Base-by-base conservation (phyloP, 2,888 invertebrate genomes). In the Poecilus cupreus region DNA sequence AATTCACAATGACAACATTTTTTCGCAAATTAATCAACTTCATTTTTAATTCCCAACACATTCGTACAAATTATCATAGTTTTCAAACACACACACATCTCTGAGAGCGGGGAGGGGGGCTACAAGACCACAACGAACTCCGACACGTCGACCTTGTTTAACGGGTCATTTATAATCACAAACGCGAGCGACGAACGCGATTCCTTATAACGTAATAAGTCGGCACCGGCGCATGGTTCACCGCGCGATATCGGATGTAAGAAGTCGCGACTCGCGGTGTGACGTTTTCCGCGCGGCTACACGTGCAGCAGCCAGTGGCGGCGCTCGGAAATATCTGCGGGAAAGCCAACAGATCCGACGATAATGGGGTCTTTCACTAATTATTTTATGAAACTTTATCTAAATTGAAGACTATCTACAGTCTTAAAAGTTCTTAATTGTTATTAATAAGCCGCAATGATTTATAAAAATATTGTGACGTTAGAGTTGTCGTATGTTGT, bases 91-190 rank as follows among this genome's bases (percentile, higher is more conserved):
- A 54, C 54, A 49, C 37, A 39, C 39, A 39, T 68, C 11, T 22
- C 4, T 20, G n/a, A 16, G 24, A 13, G 26, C 2, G 39, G 37
- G 26, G 4, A n/a, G 64, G 46, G 46, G 43, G 43, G 13, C n/a
- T 24, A 22, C 13, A n/a, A n/a, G n/a, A 22, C 43, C 43, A 43
- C 39, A 32, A 49, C 51, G 74, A 75, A 51, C 74, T 75, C 51
- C 74, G 74, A 76, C 54, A 76, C 39, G 54, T 57, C 39, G 76
- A 76, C 76, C 76, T 76, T 76, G 76, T 76, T 76, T 76, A 76
- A 76, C 76, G 76, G 76, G 76, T 76, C 76, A 57, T 76, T 76
- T 76, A 76, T 76, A 76, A 76, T 76, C 76, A 76, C 49, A 4
- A 75, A 46, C 46, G 46, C 46, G 46, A 46, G n/a, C 51, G 51